These are phyloP conservation scores for Xenopus tropicalis DNA, from an alignment of 2,113 vertebrate species.

Conservation along the genomic window UCB_Xtro_10.0 CM004445.2:81702001-81702500, in stretches of 20 bases:
- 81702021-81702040: background rate
- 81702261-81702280: background rate
- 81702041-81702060: background rate
- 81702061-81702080: background rate
- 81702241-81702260: background rate
- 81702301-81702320: constrained; percentile 4
- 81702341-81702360: background rate
- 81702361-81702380: background rate
- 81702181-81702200: background rate
- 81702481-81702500: no score
- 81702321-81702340: background rate
- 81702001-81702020: background rate
- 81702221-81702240: constrained; percentile 1
- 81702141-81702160: background rate
- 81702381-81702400: background rate
- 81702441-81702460: no score
- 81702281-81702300: background rate
- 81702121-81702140: background rate
- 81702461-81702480: no score
- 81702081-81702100: background rate
- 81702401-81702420: background rate
- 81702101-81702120: constrained; percentile 1
- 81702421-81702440: no score
- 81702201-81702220: background rate
- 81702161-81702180: background rate